Conservation (phyloP, 2,888 invertebrate species). For the Notodromas monacha region DNA sequence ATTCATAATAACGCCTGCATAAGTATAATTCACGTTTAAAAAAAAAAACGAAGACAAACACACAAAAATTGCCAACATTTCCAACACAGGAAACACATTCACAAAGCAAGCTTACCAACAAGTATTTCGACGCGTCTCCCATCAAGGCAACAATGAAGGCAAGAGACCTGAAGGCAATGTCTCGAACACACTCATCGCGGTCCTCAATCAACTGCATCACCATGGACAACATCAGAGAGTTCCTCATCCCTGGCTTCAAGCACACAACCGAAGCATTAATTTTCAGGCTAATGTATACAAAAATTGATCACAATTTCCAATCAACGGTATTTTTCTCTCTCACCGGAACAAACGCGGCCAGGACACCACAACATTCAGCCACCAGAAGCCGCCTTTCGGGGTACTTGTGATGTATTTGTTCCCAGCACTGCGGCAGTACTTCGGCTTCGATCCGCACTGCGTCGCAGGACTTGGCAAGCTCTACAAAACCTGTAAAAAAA, state of each 20-base stretch:
- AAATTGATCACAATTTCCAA: slow-evolving; percentile 4
- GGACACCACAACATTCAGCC: slow-evolving; percentile 29
- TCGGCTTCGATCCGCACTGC: slow-evolving; percentile 26
- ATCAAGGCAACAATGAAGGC: slow-evolving; percentile 27
- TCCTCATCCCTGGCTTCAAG: slow-evolving; percentile 24
- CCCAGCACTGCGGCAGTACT: slow-evolving; percentile 34
- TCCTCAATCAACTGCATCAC: slow-evolving; percentile 36
- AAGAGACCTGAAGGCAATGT: slow-evolving; percentile 26
- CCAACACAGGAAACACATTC: too few relatives aligned
- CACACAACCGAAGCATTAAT: too few relatives aligned
- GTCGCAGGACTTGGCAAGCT: slow-evolving; percentile 19
- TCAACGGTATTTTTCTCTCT: slow-evolving; percentile 13
- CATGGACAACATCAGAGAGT: slow-evolving; percentile 33
- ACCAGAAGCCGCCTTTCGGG: slow-evolving; percentile 29
- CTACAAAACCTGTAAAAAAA: slow-evolving; percentile 16
- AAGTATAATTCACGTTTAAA: too few relatives aligned
- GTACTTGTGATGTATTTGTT: slow-evolving; percentile 31
- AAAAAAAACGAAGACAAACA: too few relatives aligned
- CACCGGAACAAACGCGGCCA: slow-evolving; percentile 29
- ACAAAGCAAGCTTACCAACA: too few relatives aligned
- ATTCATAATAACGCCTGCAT: too few relatives aligned
- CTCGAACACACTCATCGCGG: slow-evolving; percentile 25
- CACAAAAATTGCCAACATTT: too few relatives aligned
- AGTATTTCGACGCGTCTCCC: slow-evolving; percentile 29
- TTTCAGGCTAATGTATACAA: slow-evolving; percentile 6